A percentile compares a stretch with the other conserved stretches of the same genome.
phyloP scores from a whole-genome alignment of 2,888 invertebrate genomes.

The Tetramorium bicarinatum region DNA sequence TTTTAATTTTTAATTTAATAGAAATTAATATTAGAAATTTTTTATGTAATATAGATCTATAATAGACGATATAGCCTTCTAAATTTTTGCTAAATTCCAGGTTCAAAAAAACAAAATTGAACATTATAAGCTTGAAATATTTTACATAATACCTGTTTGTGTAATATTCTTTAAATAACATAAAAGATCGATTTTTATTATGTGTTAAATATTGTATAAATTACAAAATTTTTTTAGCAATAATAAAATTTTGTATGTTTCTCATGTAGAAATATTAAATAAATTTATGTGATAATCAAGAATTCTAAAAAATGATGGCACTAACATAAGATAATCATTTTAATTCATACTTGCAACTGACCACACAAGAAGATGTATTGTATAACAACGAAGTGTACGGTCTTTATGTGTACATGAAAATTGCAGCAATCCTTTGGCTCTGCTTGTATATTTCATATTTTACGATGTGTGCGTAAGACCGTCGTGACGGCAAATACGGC shows the following conservation, averaged over 20 bases:
- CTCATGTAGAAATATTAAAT: not conserved
- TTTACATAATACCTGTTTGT: not conserved
- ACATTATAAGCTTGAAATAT: not conserved
- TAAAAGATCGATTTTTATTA: not conserved
- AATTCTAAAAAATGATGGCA: not conserved
- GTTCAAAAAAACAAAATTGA: not conserved
- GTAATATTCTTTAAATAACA: not conserved
- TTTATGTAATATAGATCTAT: not conserved
- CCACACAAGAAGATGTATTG: not conserved
- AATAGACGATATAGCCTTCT: not conserved
- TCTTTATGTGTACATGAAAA: slow-evolving; percentile 65
- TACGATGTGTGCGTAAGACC: slow-evolving; percentile 73
- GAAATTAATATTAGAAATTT: not conserved
- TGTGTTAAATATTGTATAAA: not conserved
- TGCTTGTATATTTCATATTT: slow-evolving; percentile 74
- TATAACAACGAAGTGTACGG: slow-evolving; percentile 1
- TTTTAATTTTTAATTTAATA: not conserved
- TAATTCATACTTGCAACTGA: slow-evolving; percentile 4
- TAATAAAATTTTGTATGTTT: not conserved
- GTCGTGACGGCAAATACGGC: slow-evolving; percentile 72
- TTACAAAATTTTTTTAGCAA: not conserved
- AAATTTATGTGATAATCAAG: not conserved
- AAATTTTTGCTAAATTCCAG: not conserved
- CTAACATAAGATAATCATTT: slow-evolving; percentile 9
- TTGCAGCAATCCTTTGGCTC: slow-evolving; percentile 63